Percentiles rank a stretch among this genome's conserved stretches.
Evolutionary conservation across 2,113 vertebrate genomes (phyloP).

Genomic region (Gavialis gangeticus): DNA sequence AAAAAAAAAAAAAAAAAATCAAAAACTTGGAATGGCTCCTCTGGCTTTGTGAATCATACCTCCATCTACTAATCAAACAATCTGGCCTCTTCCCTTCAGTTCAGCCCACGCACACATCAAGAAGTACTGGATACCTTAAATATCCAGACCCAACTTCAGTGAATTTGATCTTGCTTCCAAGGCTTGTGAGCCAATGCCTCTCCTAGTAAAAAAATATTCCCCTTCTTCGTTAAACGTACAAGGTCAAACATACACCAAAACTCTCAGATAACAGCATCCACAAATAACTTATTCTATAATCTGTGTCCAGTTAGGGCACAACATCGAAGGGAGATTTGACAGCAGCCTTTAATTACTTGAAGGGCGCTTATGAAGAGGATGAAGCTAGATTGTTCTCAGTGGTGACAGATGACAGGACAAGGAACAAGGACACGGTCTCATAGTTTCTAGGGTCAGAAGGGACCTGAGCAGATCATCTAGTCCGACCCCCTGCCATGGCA

Average conservation of each 20-base stretch:
- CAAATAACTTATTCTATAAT: background rate
- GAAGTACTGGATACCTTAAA: background rate
- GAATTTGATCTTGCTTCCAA: background rate
- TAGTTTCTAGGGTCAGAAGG: too few species aligned
- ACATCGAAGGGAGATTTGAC: too few species aligned
- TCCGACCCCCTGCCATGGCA: too few species aligned
- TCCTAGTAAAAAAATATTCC: background rate
- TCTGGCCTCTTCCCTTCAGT: background rate
- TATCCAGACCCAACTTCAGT: background rate
- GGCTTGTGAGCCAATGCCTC: rapidly evolving
- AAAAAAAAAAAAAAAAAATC: background rate
- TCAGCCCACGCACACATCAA: background rate
- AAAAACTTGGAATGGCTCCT: background rate
- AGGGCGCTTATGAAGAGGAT: too few species aligned
- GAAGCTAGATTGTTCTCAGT: too few species aligned
- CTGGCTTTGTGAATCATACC: background rate
- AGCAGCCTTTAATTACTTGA: too few species aligned
- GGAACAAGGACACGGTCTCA: too few species aligned
- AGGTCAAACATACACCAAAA: background rate
- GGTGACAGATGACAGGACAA: too few species aligned
- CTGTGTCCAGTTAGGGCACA: background rate
- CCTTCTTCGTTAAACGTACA: background rate
- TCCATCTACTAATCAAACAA: background rate
- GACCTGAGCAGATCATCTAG: too few species aligned
- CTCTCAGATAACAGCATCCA: background rate